Evolutionary conservation across 2,888 invertebrate species (phyloP).

Genomic region (Drosophila atripex): DNA sequence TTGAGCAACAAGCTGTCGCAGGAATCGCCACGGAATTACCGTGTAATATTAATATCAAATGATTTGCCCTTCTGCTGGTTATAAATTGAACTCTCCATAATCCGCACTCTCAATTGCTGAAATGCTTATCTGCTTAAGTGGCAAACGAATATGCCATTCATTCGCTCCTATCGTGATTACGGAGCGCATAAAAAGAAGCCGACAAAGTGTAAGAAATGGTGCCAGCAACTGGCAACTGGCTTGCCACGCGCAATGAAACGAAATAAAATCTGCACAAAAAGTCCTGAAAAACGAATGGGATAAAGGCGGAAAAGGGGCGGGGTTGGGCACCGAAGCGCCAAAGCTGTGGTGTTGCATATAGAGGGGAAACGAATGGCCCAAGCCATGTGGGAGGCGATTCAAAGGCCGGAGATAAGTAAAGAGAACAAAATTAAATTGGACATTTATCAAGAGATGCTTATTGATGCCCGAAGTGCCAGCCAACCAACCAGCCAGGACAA

Average conservation of each 20-base stretch:
- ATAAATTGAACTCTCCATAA: slow-evolving; percentile 31
- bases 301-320: slow-evolving; percentile 6
- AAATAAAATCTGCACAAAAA: slow-evolving; percentile 54
- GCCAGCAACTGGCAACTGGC: slow-evolving; percentile 34
- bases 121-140: slow-evolving; percentile 55
- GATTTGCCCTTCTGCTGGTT: slow-evolving; percentile 17
- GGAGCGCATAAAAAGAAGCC: slow-evolving; percentile 46
- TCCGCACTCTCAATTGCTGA: slow-evolving; percentile 39
- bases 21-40: not conserved
- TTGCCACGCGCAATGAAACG: slow-evolving; percentile 51
- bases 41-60: slow-evolving; percentile 27
- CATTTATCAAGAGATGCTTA: slow-evolving; percentile 82
- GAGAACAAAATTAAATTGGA: slow-evolving; percentile 81
- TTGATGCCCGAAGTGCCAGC: slow-evolving; percentile 74
- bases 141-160: slow-evolving; percentile 66
- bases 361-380: slow-evolving; percentile 44
- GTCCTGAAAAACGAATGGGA: slow-evolving; percentile 12
- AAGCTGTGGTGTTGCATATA: slow-evolving; percentile 21
- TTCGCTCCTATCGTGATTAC: slow-evolving; percentile 64
- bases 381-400: slow-evolving; percentile 38
- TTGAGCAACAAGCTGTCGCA: slow-evolving; percentile 10
- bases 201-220: slow-evolving; percentile 64
- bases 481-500: slow-evolving; percentile 31
- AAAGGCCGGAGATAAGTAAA: slow-evolving; percentile 71
- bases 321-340: slow-evolving; percentile 9